Evolutionary conservation across 2,888 invertebrate genomes (phyloP), one percentile per base, ranked within the genome.

Genomic region (Amphipoea lucens): DNA sequence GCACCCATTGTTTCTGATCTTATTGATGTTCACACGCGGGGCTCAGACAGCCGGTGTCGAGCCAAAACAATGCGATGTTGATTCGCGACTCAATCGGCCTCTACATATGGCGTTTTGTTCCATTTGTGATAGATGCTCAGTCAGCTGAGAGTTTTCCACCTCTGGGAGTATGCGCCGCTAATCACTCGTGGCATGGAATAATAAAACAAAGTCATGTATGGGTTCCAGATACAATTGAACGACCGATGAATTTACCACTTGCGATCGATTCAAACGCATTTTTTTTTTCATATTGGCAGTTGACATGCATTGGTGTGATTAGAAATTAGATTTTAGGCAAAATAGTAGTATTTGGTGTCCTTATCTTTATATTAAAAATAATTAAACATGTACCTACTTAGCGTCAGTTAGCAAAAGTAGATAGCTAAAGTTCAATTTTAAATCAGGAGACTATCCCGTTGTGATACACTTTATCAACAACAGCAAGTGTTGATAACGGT

Each of bases 1-100:
- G 83, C 80, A 81, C 82, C 88, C 90, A 92, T 96, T 96, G 95
- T 96, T 94, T 94, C 91, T 92, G 89, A 90, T 89, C 85, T 90
- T 89, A 92, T 92, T 92, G 89, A 90, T 91, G 91, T 88, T 87
- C 90, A 91, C 86, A 91, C 92, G 90, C 87, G 83, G 82, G 17
- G 77, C 81, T 80, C 84, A 83, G 86, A 88, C 88, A 89, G 87
- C 83, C 88, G 89, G 82, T 90, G 88, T 90, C 90, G 90, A 86
- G 85, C 80, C 85, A 86, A 87, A 90, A 88, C 88, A 87, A 90
- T 87, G 87, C 86, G 87, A 87, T 87, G 87, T 83, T 88, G 90
- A 90, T 90, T 89, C 89, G 85, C 88, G 88, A 85, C 72, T 85
- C 88, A 87, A 86, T 88, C 87, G 67, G 62, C 81, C 82, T 77